Base-by-base conservation (phyloP, 2,113 vertebrate species). In the Malurus melanocephalus region DNA sequence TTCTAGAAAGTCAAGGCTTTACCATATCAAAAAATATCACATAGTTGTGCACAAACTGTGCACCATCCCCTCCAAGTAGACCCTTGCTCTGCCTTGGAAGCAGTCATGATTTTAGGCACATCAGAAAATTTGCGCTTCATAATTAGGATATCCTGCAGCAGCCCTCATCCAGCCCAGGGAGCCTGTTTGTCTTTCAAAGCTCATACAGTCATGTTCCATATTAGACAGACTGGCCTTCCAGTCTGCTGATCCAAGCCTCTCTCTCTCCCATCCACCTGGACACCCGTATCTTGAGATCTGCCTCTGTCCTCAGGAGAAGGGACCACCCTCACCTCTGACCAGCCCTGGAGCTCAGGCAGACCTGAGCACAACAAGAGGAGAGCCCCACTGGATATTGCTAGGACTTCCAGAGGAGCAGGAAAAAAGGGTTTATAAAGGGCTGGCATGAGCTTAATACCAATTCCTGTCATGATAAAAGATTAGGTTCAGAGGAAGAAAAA, bases 401-500 rank as follows among this genome's bases (percentile, higher is more conserved):
- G 28, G 59, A 76, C 61, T 81, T 56, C 19, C 26, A 24, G 52
- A 28, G 51, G 43, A 75, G 43, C 0, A 11, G 12, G 40, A 66
- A 71, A 24, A 74, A 17, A 55, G 12, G 2, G 20, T 65, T 86
- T 78, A n/a, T 69, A 90, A 78, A 86, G 49, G 53, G 33, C 62
- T 87, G 53, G 53, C 28, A 65, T 51, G 59, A 80, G 46, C 38
- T 32, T 30, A 17, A 24, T 19, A 62, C 15, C 2, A 7, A 71
- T 88, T 81, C 71, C 74, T 4, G 0, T 56, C 52, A 22, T 64
- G 95, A 93, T 88, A 77, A 87, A 91, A 90, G 88, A 88, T 91
- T 87, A 88, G 26, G 59, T 94, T 96, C 92, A 64, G 92, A 85
- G 80, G 80, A 93, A 94, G 71, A 77, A 88, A 95, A 91, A 79